Percentiles rank a stretch among this genome's conserved stretches.
phyloP scores from a whole-genome alignment of 2,113 vertebrate genomes.

The Ophiodon elongatus region DNA sequence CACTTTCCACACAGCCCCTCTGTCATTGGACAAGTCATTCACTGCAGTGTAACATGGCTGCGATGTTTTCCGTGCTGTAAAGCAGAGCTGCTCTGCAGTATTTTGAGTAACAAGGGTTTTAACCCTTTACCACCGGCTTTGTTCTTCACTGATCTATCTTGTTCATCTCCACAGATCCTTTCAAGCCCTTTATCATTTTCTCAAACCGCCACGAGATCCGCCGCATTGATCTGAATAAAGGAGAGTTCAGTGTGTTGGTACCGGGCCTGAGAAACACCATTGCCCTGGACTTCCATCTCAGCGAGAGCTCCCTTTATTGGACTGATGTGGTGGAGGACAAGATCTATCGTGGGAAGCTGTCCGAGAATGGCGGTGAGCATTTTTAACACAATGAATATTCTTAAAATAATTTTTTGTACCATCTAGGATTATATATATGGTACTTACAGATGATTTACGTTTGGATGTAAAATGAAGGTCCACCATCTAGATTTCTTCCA shows the following conservation, averaged over 20 bases:
- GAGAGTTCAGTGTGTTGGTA: slow-evolving; percentile 96
- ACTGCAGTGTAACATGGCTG: slow-evolving; percentile 38
- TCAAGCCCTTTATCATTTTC: slow-evolving; percentile 98
- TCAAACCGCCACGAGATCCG: slow-evolving; percentile 98
- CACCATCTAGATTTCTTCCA: not conserved
- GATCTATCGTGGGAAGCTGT: slow-evolving; percentile 96
- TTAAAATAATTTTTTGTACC: not conserved
- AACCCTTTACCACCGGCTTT: slow-evolving; percentile 8
- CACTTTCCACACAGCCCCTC: slow-evolving; percentile 41
- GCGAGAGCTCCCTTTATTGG: slow-evolving; percentile 96
- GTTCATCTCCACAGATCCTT: slow-evolving; percentile 87
- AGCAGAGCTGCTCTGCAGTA: slow-evolving; percentile 32
- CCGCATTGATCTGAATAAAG: slow-evolving; percentile 94
- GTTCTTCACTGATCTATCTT: not conserved
- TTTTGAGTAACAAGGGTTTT: slow-evolving; percentile 21
- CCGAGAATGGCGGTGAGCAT: slow-evolving; percentile 92
- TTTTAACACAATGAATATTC: not conserved
- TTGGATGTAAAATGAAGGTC: not conserved
- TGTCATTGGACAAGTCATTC: slow-evolving; percentile 40
- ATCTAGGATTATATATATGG: not conserved
- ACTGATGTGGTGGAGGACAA: slow-evolving; percentile 98
- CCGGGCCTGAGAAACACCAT: slow-evolving; percentile 97
- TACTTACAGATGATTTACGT: not conserved
- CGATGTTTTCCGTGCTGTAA: not conserved
- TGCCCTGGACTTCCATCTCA: slow-evolving; percentile 96